These are phyloP conservation scores for Gandaritis pyraliata DNA, from an alignment of 2,888 invertebrate genomes.

Conservation along the genomic window DNA sequence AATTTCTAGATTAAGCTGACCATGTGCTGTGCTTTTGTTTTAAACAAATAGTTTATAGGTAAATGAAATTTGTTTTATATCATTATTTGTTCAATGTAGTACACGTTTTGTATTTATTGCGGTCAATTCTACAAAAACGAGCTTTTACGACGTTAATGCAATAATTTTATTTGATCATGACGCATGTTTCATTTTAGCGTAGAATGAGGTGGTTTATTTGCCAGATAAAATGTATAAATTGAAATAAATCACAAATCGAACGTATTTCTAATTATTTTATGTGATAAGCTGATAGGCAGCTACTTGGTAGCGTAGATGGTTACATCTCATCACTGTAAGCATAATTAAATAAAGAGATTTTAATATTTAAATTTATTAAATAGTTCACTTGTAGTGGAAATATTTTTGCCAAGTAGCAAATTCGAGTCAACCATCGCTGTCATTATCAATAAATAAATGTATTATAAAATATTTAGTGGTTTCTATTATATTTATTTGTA, in stretches of 20 bases:
- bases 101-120: constrained; percentile 75
- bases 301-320: constrained; percentile 77
- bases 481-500: constrained; percentile 46
- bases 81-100: constrained; percentile 67
- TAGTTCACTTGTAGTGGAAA: constrained; percentile 81
- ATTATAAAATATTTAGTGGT: constrained; percentile 72
- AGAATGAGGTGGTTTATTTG: constrained; percentile 67
- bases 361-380: constrained; percentile 78
- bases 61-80: constrained; percentile 75
- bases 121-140: constrained; percentile 72
- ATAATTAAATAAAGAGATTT: constrained; percentile 79
- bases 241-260: constrained; percentile 72
- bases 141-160: constrained; percentile 72
- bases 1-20: constrained; percentile 80
- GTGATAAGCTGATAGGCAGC: constrained; percentile 75
- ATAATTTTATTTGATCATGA: constrained; percentile 59
- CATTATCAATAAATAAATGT: constrained; percentile 85
- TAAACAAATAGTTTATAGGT: constrained; percentile 79
- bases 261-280: constrained; percentile 70
- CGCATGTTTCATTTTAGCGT: constrained; percentile 66
- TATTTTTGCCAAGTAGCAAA: constrained; percentile 84
- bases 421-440: constrained; percentile 83
- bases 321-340: constrained; percentile 73
- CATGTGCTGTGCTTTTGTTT: constrained; percentile 85
- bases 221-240: constrained; percentile 68